Evolutionary conservation across 2,797 vertebrate species (phyloP).

Genomic region (Enteromius argenteus): DNA sequence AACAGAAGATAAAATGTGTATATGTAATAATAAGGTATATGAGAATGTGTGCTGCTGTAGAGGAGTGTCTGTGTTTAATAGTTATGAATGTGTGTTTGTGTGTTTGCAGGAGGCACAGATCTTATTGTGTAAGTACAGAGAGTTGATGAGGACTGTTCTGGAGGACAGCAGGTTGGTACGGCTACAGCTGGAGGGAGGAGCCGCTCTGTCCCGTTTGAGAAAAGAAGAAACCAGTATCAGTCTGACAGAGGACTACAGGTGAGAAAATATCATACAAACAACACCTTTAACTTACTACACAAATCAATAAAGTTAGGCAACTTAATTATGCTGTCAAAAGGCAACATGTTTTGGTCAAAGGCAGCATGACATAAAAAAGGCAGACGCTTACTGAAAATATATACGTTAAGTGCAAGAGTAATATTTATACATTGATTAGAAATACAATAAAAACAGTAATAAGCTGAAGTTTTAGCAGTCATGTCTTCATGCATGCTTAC

Average conservation of each 20-base stretch:
- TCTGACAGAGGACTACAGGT: conserved; percentile 83
- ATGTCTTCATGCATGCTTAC: neutral
- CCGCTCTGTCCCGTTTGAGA: conserved; percentile 82
- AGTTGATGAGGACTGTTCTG: conserved; percentile 85
- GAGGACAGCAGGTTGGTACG: conserved; percentile 83
- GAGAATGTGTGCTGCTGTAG: conserved; percentile 1
- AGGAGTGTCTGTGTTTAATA: neutral
- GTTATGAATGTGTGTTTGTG: conserved; percentile 30
- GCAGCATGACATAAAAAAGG: neutral
- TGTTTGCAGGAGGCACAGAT: conserved; percentile 81
- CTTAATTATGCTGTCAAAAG: neutral
- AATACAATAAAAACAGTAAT: neutral
- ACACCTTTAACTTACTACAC: neutral
- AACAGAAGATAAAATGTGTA: neutral
- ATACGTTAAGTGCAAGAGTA: too few relatives aligned
- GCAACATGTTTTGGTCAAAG: neutral
- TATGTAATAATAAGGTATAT: conserved; percentile 28
- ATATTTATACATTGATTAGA: neutral
- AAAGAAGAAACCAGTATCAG: conserved; percentile 81
- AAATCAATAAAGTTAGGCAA: neutral
- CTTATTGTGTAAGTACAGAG: conserved; percentile 76
- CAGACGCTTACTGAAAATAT: neutral
- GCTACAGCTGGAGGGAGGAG: conserved; percentile 88
- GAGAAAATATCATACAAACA: neutral
- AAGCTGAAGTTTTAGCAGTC: neutral